Conservation (phyloP, 2,113 vertebrate genomes). For the Phylloscopus trochiloides region DNA sequence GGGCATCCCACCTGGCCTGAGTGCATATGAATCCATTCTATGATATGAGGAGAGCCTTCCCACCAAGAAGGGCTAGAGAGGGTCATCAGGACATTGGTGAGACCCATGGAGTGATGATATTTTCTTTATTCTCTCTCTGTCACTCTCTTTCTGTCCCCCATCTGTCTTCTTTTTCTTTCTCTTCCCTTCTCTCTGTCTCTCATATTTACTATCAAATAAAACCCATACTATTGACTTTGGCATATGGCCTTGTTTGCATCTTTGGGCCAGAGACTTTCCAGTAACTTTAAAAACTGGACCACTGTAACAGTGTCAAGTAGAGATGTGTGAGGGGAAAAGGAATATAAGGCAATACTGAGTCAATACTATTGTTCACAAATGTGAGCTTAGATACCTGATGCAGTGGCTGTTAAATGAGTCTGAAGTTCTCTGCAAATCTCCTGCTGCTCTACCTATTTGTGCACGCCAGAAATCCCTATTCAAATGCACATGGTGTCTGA, state of each 20-base stretch:
- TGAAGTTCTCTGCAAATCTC: background rate
- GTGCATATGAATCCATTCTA: fast-evolving
- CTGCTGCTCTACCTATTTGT: background rate
- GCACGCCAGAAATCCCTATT: background rate
- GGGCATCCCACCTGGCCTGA: background rate
- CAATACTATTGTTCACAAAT: background rate
- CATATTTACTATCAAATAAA: background rate
- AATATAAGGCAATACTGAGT: background rate
- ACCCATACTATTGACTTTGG: background rate
- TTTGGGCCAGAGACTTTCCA: fast-evolving
- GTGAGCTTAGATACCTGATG: background rate
- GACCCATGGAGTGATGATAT: too few species aligned
- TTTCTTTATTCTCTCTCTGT: background rate
- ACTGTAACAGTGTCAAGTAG: fast-evolving
- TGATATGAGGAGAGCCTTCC: fast-evolving
- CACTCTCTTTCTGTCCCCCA: background rate
- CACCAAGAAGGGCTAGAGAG: background rate
- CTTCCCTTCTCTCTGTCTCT: too few species aligned
- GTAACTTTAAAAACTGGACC: background rate
- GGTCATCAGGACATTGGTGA: fast-evolving
- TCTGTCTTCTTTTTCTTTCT: background rate
- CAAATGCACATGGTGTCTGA: background rate
- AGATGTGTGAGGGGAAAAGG: background rate
- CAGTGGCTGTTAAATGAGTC: background rate
- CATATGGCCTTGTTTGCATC: background rate